Conservation (phyloP, 1,140 invertebrate genomes). For the Zaprionus ornatus region DNA sequence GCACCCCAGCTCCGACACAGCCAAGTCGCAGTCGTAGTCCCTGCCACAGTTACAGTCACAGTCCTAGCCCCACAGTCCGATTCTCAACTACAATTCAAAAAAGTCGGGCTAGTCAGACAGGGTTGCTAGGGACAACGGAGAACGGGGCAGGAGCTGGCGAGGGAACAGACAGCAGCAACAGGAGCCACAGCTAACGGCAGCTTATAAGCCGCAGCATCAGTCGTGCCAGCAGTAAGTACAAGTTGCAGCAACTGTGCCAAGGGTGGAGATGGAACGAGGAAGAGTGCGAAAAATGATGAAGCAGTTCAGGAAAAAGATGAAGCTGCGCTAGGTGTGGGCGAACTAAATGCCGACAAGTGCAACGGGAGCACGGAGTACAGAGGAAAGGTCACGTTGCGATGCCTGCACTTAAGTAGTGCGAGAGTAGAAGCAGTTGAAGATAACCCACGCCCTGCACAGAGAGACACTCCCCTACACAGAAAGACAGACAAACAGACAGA, state of each 20-base stretch:
- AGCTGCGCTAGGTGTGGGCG: conserved; percentile 64
- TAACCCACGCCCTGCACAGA: conserved; percentile 13
- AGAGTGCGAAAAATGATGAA: conserved; percentile 65
- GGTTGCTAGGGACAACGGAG: background rate
- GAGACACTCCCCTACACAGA: conserved; percentile 21
- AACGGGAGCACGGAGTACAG: background rate
- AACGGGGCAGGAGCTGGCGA: conserved; percentile 37
- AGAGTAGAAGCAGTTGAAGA: conserved; percentile 36
- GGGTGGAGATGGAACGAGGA: conserved; percentile 32
- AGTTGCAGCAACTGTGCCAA: conserved; percentile 12
- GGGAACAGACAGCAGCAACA: conserved; percentile 40
- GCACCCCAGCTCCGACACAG: conserved; percentile 4
- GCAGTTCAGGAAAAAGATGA: conserved; percentile 74
- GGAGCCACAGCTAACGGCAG: conserved; percentile 31
- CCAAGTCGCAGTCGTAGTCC: background rate
- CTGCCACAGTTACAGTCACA: background rate
- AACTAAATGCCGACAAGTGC: conserved; percentile 68
- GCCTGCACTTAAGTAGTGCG: conserved; percentile 42
- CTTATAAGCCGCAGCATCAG: conserved; percentile 55
- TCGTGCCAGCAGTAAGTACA: conserved; percentile 29
- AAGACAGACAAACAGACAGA: conserved; percentile 36
- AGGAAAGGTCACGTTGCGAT: conserved; percentile 39
- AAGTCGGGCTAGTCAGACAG: conserved; percentile 7
- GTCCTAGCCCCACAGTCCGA: background rate
- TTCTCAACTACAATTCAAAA: conserved; percentile 3